These are phyloP conservation scores for Folsomia candida DNA, from an alignment of 2,888 invertebrate species.

Conservation along the genomic window DNA sequence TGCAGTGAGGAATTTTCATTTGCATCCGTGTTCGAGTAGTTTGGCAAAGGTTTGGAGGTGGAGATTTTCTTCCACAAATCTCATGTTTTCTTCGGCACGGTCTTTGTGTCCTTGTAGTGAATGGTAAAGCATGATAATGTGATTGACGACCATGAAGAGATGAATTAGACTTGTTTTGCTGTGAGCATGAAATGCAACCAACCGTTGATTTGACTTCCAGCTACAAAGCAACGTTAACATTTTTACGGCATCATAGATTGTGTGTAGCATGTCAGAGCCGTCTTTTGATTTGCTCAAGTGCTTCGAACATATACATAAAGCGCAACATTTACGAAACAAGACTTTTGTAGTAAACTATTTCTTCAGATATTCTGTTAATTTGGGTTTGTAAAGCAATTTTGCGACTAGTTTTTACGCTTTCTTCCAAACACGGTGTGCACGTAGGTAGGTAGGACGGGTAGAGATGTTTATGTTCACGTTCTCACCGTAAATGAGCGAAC, in stretches of 20 bases:
- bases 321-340: not conserved
- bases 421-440: not conserved
- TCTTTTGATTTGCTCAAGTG: no score
- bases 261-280: not conserved
- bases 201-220: not conserved
- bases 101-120: not conserved
- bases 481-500: no score
- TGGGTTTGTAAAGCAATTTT: not conserved
- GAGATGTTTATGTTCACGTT: not conserved
- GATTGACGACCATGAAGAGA: not conserved
- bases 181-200: not conserved
- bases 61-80: not conserved
- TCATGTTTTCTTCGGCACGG: not conserved
- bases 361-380: not conserved
- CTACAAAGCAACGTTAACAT: not conserved
- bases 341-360: not conserved
- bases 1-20: not conserved
- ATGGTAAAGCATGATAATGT: not conserved
- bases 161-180: not conserved
- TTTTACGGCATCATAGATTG: not conserved
- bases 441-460: not conserved
- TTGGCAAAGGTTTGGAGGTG: not conserved
- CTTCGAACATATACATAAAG: no score
- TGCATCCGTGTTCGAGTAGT: not conserved
- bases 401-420: no score